Conservation (phyloP, 2,113 vertebrate species). For the Phylloscopus trochiloides region DNA sequence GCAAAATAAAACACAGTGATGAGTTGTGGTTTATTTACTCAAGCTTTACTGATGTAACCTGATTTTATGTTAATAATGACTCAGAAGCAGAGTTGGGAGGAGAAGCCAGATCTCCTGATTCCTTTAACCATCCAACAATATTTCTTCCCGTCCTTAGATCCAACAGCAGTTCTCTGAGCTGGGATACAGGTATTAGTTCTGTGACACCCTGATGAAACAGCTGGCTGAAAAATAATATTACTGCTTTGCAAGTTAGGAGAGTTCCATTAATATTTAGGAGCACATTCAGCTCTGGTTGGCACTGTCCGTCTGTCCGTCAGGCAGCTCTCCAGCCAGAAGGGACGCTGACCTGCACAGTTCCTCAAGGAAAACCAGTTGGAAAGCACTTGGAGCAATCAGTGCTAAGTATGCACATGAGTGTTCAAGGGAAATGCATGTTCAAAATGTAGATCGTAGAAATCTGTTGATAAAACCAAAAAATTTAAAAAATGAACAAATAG, state of each 20-base stretch:
- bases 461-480: conserved; percentile 38
- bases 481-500: conserved; percentile 25
- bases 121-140: background rate
- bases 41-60: conserved; percentile 65
- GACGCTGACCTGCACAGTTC: background rate
- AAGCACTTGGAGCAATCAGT: conserved; percentile 8
- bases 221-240: background rate
- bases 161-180: background rate
- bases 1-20: conserved; percentile 60
- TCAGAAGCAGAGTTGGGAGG: conserved; percentile 38
- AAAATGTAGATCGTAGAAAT: conserved; percentile 33
- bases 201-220: background rate
- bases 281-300: background rate
- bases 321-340: background rate
- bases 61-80: conserved; percentile 64
- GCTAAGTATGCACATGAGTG: background rate
- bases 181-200: background rate
- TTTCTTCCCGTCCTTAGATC: background rate
- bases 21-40: conserved; percentile 65
- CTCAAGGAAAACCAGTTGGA: background rate
- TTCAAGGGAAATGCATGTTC: background rate
- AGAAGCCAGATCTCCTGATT: conserved; percentile 49
- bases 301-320: background rate
- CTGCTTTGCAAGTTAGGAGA: background rate
- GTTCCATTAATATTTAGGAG: background rate